phyloP scores from a whole-genome alignment of 2,888 invertebrate species.

The Lagria hirta region DNA sequence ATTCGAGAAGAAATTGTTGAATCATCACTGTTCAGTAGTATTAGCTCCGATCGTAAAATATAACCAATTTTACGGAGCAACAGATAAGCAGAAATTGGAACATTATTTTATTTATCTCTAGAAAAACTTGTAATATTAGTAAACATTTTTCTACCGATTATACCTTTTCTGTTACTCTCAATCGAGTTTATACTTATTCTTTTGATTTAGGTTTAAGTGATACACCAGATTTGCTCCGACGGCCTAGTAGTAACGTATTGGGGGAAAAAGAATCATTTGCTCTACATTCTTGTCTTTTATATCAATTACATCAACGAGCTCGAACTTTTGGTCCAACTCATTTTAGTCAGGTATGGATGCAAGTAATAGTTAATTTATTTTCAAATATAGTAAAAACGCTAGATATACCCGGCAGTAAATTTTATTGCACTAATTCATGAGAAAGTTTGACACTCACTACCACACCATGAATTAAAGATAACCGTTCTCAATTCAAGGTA shows the following conservation, averaged over 20 bases:
- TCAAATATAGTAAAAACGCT: too few relatives aligned
- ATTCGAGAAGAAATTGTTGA: constrained; percentile 53
- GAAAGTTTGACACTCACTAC: too few relatives aligned
- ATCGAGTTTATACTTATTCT: constrained; percentile 1
- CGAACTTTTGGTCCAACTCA: constrained; percentile 47
- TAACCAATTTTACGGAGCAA: neutral
- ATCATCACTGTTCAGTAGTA: constrained; percentile 52
- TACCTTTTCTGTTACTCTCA: neutral
- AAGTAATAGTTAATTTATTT: neutral
- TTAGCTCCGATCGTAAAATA: constrained; percentile 53
- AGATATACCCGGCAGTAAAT: too few relatives aligned
- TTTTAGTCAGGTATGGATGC: constrained; percentile 42
- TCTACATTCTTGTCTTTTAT: constrained; percentile 47
- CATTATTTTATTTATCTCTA: neutral
- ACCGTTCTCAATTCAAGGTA: too few relatives aligned
- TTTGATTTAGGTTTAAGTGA: constrained; percentile 52
- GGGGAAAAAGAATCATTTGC: constrained; percentile 28
- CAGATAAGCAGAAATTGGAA: too few relatives aligned
- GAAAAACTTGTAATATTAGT: neutral
- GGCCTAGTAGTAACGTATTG: constrained; percentile 49
- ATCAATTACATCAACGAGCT: constrained; percentile 52
- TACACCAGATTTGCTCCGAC: constrained; percentile 55
- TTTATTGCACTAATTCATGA: too few relatives aligned
- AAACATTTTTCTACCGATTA: neutral
- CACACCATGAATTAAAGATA: too few relatives aligned